These are phyloP conservation scores for Steinernema hermaphroditum DNA, from an alignment of 2,888 invertebrate species.

Conservation along the genomic window DNA sequence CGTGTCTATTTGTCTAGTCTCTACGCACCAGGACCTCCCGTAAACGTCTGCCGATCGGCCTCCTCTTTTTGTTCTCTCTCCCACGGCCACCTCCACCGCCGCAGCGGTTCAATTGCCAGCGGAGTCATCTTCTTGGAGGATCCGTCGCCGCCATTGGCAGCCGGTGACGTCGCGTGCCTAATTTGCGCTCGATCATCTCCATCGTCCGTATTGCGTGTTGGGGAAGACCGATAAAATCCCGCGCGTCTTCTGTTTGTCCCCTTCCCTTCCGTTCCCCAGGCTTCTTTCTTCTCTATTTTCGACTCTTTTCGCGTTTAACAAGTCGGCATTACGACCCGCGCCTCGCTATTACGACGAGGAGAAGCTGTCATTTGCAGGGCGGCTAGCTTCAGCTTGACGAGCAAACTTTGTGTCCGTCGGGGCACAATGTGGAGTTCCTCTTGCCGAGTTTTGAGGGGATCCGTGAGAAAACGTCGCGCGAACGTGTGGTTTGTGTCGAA, in stretches of 20 bases:
- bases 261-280: slow-evolving; percentile 7
- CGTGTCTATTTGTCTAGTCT: too few relatives aligned
- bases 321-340: not conserved
- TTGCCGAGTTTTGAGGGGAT: too few relatives aligned
- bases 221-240: slow-evolving; percentile 21
- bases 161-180: slow-evolving; percentile 9
- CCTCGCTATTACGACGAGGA: not conserved
- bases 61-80: not conserved
- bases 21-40: not conserved
- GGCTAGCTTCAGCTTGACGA: too few relatives aligned
- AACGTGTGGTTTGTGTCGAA: too few relatives aligned
- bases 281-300: slow-evolving; percentile 2
- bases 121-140: not conserved
- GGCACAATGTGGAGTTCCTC: too few relatives aligned
- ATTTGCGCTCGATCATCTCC: slow-evolving; percentile 24
- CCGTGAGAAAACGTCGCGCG: too few relatives aligned
- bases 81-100: not conserved
- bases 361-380: too few relatives aligned
- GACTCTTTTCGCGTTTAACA: not conserved
- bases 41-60: not conserved
- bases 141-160: not conserved
- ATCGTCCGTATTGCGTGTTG: not conserved
- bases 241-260: not conserved
- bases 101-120: not conserved
- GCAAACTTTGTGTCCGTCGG: too few relatives aligned